Conservation (phyloP, 1,140 invertebrate species). For the Leptoteleia sp. region DNA sequence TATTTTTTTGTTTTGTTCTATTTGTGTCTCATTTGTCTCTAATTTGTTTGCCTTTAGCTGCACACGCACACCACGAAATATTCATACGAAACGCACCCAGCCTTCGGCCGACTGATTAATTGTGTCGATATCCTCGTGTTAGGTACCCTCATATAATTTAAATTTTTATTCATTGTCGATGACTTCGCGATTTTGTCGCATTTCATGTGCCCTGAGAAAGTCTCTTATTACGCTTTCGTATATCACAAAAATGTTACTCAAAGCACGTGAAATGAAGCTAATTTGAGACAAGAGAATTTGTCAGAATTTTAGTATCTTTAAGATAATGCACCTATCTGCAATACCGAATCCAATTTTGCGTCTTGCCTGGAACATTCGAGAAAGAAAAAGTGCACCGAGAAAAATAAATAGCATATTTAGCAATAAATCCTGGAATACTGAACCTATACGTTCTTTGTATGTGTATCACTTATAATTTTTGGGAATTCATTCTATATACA, state of each 20-base stretch:
- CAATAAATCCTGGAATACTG: no score
- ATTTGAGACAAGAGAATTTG: slow-evolving; percentile 59
- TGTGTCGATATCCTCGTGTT: slow-evolving; percentile 14
- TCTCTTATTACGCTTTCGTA: slow-evolving; percentile 55
- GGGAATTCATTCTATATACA: no score
- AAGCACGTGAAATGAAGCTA: slow-evolving; percentile 52
- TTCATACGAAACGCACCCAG: slow-evolving; percentile 62
- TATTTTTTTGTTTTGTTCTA: slow-evolving; percentile 7
- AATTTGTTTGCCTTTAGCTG: not conserved
- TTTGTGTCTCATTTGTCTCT: slow-evolving; percentile 2
- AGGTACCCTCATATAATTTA: slow-evolving; percentile 8
- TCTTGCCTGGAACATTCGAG: no score
- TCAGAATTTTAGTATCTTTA: slow-evolving; percentile 57
- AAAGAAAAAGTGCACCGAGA: no score
- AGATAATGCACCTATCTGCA: slow-evolving; percentile 56
- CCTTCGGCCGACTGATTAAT: slow-evolving; percentile 43
- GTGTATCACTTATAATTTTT: no score
- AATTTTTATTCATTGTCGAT: slow-evolving; percentile 50
- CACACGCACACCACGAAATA: slow-evolving; percentile 53
- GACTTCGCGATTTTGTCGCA: slow-evolving; percentile 46
- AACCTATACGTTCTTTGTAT: no score
- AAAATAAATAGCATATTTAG: no score
- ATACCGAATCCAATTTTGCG: slow-evolving; percentile 43
- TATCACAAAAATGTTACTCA: slow-evolving; percentile 65
- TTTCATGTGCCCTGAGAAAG: slow-evolving; percentile 49